Conservation (phyloP, 2,113 vertebrate genomes). For the Podarcis raffonei region DNA sequence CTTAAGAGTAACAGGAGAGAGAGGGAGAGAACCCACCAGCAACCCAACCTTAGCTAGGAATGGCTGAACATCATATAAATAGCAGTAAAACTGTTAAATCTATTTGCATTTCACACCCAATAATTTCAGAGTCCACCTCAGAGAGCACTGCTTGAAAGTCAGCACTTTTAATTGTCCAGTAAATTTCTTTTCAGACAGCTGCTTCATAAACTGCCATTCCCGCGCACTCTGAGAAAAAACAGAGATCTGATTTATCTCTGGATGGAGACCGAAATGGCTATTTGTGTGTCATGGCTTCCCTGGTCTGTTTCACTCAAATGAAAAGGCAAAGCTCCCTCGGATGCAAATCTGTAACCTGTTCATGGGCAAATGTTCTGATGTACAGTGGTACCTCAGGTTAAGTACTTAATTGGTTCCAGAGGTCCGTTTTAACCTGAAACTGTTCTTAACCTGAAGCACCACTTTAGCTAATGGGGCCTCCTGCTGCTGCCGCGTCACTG, state of each 20-base stretch:
- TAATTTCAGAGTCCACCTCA: constrained; percentile 69
- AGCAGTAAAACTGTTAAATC: constrained; percentile 71
- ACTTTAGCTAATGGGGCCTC: too few relatives aligned
- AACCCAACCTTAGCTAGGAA: constrained; percentile 44
- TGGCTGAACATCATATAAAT: constrained; percentile 62
- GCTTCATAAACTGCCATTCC: constrained; percentile 41
- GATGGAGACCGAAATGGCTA: background rate
- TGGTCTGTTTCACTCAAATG: constrained; percentile 33
- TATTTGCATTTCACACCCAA: constrained; percentile 77
- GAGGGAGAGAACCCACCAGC: background rate
- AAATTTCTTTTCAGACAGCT: constrained; percentile 67
- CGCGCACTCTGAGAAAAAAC: constrained; percentile 39
- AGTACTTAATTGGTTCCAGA: too few relatives aligned
- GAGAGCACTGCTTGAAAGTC: constrained; percentile 69
- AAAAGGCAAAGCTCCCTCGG: background rate
- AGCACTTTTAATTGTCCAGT: constrained; percentile 70
- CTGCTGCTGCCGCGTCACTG: too few relatives aligned
- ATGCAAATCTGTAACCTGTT: background rate
- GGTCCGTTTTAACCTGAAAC: too few relatives aligned
- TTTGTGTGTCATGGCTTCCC: constrained; percentile 3
- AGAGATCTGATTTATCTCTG: constrained; percentile 58
- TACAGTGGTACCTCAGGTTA: too few relatives aligned
- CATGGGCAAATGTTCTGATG: background rate
- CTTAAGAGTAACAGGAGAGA: background rate
- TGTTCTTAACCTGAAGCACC: too few relatives aligned